Percentiles rank a stretch among this genome's conserved stretches.
phyloP scores from a whole-genome alignment of 2,113 vertebrate species.

The Phylloscopus trochiloides region DNA sequence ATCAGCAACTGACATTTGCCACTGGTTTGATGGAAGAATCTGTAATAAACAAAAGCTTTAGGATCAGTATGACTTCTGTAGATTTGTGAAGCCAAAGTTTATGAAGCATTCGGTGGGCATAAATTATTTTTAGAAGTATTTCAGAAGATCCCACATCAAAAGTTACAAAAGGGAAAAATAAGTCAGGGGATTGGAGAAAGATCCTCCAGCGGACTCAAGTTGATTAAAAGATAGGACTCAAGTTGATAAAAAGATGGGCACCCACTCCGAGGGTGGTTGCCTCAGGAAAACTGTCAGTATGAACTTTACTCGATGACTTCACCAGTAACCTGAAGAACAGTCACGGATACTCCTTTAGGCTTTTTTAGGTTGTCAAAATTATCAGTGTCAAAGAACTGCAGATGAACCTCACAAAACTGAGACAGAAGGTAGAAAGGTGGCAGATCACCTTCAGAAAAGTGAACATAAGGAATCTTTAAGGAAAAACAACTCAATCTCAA shows the following conservation, averaged over 20 bases:
- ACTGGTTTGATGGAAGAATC: neutral
- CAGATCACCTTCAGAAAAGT: neutral
- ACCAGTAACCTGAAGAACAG: neutral
- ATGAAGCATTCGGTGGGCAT: neutral
- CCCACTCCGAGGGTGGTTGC: neutral
- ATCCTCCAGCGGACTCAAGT: neutral
- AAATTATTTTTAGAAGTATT: neutral
- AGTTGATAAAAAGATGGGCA: neutral
- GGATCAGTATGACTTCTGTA: neutral
- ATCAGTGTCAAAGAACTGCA: neutral
- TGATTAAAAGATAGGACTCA: neutral
- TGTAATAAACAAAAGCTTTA: neutral
- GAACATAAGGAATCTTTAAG: neutral
- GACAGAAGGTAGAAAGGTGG: neutral
- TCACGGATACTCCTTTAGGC: neutral
- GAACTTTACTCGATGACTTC: neutral
- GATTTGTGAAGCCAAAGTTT: neutral
- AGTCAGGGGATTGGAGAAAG: neutral
- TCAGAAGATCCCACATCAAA: neutral
- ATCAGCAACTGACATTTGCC: neutral
- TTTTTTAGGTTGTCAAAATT: neutral
- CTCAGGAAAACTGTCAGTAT: neutral
- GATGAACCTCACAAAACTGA: neutral
- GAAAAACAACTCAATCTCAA: neutral
- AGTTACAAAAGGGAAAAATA: neutral